Base-by-base conservation (phyloP, 2,888 invertebrate genomes). In the Synanthedon formicaeformis region DNA sequence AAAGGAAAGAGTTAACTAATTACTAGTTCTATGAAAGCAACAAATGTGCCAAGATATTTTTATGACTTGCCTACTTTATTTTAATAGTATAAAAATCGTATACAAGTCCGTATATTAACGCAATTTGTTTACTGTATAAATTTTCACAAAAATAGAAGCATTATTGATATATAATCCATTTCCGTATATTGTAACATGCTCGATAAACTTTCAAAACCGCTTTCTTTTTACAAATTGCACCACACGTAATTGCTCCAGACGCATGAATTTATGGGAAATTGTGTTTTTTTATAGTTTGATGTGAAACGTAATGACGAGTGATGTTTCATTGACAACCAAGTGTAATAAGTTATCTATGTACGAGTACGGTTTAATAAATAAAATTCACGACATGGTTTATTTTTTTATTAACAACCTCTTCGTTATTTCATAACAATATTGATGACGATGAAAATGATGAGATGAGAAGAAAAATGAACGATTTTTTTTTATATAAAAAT, bases 391-490 rank as follows among this genome's bases (percentile, higher is more conserved):
- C 45, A 45, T 45, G 14, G n/a, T 45, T 45, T 45, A 45, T 12
- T 13, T 45, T 45, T 45, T 45, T 45, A 45, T 45, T 45, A 45
- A 45, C 45, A 45, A 45, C 6, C n/a, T 45, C n/a, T 45, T 45
- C 14, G 13, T 45, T 12, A 45, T 45, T 12, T 45, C 3, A 45
- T 45, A 45, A 45, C 45, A 45, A 45, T 14, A n/a, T 13, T 45
- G 45, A 45, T 45, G 45, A 45, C n/a, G 51, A 56, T 55, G 53
- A 27, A 45, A 50, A 55, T 53, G 50, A 52, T 45, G 45, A 45
- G 13, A 45, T 13, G 45, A 45, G 14, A 13, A 14, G n/a, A 14
- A 45, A 45, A 45, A 45, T 45, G 6, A 45, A 45, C 14, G 11
- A 45, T 13, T 45, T 6, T 45, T n/a, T 11, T 45, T 45, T 12